Evolutionary conservation across 2,888 invertebrate genomes (phyloP).

Genomic region (Cheilosia soror): DNA sequence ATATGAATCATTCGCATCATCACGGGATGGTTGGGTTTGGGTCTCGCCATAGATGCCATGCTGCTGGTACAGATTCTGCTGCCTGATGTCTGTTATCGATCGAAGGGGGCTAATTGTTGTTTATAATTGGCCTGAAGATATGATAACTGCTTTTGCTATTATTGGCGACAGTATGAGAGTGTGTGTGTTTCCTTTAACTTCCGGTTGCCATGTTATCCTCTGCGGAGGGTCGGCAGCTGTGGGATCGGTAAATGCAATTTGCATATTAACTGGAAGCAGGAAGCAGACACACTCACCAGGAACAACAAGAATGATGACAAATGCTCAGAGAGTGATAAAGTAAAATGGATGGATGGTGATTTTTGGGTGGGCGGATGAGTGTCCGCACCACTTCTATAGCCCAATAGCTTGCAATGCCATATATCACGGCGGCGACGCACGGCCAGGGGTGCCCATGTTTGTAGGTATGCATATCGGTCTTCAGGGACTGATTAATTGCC

Average conservation of each 20-base stretch:
- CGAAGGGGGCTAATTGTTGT: constrained; percentile 72
- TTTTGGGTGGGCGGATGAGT: constrained; percentile 29
- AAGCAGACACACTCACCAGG: constrained; percentile 53
- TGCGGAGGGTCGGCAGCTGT: not conserved
- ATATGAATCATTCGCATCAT: constrained; percentile 68
- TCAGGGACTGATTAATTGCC: constrained; percentile 60
- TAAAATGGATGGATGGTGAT: constrained; percentile 56
- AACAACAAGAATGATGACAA: constrained; percentile 67
- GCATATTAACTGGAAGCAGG: constrained; percentile 69
- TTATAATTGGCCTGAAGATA: constrained; percentile 74
- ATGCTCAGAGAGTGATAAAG: constrained; percentile 64
- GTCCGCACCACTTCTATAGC: not conserved
- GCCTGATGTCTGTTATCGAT: constrained; percentile 72
- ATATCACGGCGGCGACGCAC: not conserved
- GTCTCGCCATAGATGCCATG: not conserved
- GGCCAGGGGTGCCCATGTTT: no score
- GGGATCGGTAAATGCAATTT: constrained; percentile 70
- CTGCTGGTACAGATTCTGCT: constrained; percentile 33
- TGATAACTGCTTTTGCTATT: constrained; percentile 53
- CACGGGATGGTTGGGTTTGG: constrained; percentile 12
- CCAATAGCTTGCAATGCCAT: constrained; percentile 14
- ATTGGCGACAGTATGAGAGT: not conserved
- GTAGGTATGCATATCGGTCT: constrained; percentile 17
- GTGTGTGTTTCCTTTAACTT: constrained; percentile 43
- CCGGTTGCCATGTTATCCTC: constrained; percentile 58